Evolutionary conservation across 2,113 vertebrate species (phyloP).

Genomic region (Pelobates fuscus): DNA sequence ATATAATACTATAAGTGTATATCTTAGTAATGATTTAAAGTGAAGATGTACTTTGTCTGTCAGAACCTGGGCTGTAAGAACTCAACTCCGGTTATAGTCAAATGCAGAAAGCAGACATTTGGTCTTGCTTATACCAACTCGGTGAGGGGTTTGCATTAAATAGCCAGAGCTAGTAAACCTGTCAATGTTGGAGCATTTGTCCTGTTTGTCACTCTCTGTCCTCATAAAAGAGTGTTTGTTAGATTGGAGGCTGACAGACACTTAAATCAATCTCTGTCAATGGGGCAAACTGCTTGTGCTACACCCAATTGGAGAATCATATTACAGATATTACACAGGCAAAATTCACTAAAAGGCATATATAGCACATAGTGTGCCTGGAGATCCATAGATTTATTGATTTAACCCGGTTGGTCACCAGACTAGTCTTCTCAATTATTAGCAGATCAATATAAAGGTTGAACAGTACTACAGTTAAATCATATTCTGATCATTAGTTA

Average conservation of each 20-base stretch:
- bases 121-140: not conserved
- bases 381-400: no score
- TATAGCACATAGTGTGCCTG: no score
- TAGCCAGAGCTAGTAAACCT: not conserved
- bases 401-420: no score
- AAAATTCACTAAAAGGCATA: no score
- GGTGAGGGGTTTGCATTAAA: not conserved
- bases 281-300: slow-evolving; percentile 71
- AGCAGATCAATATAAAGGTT: no score
- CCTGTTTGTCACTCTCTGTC: not conserved
- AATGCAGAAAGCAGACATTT: not conserved
- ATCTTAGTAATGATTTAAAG: no score
- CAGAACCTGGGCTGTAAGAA: not conserved
- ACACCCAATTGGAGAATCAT: slow-evolving; percentile 61
- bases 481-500: no score
- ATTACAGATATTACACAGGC: no score
- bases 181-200: not conserved
- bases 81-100: not conserved
- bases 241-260: slow-evolving; percentile 63
- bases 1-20: no score
- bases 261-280: slow-evolving; percentile 73
- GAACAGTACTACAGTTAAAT: no score
- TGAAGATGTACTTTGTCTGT: not conserved
- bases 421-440: no score
- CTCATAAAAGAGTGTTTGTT: slow-evolving; percentile 54